These are phyloP conservation scores for Sphaerophoria taeniata DNA, from an alignment of 2,888 invertebrate genomes.

Conservation along the genomic window DNA sequence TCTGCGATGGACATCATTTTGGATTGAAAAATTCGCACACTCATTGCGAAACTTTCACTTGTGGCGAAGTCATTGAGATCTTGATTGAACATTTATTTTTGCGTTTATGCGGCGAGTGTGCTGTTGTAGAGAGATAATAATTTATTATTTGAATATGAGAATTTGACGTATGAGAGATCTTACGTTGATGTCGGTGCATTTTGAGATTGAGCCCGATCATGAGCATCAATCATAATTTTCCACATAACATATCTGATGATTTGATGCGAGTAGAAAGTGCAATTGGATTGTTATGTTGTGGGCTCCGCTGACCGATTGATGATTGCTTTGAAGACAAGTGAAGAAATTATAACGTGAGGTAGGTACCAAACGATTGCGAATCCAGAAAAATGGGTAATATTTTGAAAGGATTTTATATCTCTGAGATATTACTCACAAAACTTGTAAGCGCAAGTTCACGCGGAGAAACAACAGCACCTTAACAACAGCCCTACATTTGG, in stretches of 20 bases:
- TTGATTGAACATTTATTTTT: conserved; percentile 57
- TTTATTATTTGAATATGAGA: conserved; percentile 32
- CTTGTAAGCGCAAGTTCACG: too few relatives aligned
- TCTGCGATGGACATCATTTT: not conserved
- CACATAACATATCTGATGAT: conserved; percentile 27
- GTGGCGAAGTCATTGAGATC: conserved; percentile 47
- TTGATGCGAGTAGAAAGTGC: conserved; percentile 49
- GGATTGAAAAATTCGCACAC: not conserved
- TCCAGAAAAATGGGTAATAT: too few relatives aligned
- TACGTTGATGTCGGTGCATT: conserved; percentile 10
- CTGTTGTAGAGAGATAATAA: conserved; percentile 22
- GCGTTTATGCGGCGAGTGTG: not conserved
- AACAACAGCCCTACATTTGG: too few relatives aligned
- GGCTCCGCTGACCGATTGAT: not conserved
- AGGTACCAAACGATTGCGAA: too few relatives aligned
- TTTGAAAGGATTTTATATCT: too few relatives aligned
- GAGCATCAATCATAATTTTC: conserved; percentile 56
- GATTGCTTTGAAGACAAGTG: conserved; percentile 6
- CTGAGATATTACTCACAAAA: too few relatives aligned
- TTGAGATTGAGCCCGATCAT: not conserved
- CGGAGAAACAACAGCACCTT: too few relatives aligned
- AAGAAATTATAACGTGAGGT: not conserved
- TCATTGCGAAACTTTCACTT: conserved; percentile 59
- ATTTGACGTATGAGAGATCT: conserved; percentile 21
- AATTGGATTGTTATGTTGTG: conserved; percentile 27